Conservation (phyloP, 2,113 vertebrate genomes). For the Ameiurus melas region DNA sequence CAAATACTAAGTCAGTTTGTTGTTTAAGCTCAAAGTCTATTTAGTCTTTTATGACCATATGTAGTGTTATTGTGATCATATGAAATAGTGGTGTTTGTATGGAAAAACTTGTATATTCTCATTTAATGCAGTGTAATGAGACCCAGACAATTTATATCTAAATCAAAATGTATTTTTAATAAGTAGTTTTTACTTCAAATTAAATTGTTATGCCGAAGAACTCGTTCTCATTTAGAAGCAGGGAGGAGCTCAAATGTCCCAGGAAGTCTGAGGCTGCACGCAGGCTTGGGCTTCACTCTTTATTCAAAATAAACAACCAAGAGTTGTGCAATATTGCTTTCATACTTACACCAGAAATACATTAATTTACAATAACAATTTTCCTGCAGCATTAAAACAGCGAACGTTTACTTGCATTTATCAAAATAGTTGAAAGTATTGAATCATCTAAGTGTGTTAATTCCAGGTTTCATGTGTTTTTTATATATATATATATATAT, state of each 20-base stretch:
- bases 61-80: background rate
- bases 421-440: background rate
- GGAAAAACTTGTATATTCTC: background rate
- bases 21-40: too few relatives aligned
- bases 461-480: background rate
- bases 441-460: background rate
- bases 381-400: background rate
- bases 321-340: constrained; percentile 3
- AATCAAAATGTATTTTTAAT: background rate
- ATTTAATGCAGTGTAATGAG: background rate
- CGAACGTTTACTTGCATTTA: background rate
- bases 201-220: background rate
- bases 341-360: background rate
- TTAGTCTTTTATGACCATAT: background rate
- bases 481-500: background rate
- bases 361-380: background rate
- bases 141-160: constrained; percentile 26
- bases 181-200: background rate
- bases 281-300: constrained; percentile 74
- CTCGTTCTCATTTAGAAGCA: background rate
- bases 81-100: background rate
- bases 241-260: constrained; percentile 49
- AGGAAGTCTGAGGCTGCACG: constrained; percentile 78
- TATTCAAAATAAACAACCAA: constrained; percentile 29
- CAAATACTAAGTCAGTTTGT: background rate